Evolutionary conservation across 2,888 invertebrate genomes (phyloP), one percentile per base, ranked within the genome.

Genomic region (Mesodorylaimus sp.): DNA sequence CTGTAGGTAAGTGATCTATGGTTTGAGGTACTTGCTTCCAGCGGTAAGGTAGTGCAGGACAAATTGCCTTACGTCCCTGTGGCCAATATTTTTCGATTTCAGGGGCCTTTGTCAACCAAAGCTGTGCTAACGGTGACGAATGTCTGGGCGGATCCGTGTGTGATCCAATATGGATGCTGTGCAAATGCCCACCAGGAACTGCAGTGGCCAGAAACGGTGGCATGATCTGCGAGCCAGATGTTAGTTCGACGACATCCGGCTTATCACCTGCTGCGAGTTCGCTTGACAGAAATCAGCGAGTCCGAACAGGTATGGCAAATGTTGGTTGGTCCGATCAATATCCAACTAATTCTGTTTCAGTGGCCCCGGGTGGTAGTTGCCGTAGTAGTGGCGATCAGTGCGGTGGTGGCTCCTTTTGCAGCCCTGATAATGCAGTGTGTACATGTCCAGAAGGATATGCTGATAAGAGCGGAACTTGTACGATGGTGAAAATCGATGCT

Each of bases 361-460:
- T 50, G 5, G 21, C 26, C 16, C 50, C 50, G 3, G 50, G 50
- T n/a, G 29, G 32, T 5, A 50, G 45, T 27, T 50, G 50, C 29
- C 26, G 44, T 10, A 16, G 16, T 32, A 23, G 16, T 16, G 50
- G 32, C 3, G 50, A 47, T n/a, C 3, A n/a, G 7, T 50, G 50
- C 29, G 16, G 21, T 16, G 50, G 50, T 16, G 45, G 29, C 21
- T 47, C 45, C 23, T 50, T 29, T 26, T 50, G 50, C 19, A 36
- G 36, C 37, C n/a, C n/a, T 3, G 24, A 29, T 26, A 24, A 27
- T 19, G 25, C 13, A 2, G 50, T 50, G 2, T 50, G 50, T 25
- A 32, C 16, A 7, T 50, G 50, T 47, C 45, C 45, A n/a, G 26
- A 42, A 13, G 45, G 37, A 10, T 43, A 45, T 3, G 23, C 36